Percentiles rank a stretch among this genome's conserved stretches.
Conservation (phyloP, 2,888 invertebrate species). For the Cryptosula pallasiana region DNA sequence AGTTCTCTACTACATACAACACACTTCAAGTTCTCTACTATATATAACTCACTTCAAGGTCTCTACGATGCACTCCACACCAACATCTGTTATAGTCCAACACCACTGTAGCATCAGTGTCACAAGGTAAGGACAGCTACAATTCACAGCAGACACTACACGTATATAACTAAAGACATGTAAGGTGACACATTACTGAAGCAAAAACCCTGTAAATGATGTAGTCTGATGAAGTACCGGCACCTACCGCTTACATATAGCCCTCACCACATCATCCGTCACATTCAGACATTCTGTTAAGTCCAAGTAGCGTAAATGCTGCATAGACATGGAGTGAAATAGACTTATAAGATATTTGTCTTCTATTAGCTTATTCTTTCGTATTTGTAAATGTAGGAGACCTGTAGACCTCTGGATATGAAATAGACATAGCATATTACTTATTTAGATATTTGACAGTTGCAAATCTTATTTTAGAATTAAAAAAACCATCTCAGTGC, state of each 20-base stretch:
- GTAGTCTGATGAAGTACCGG: too few species aligned
- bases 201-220: too few species aligned
- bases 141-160: too few species aligned
- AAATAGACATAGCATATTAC: too few species aligned
- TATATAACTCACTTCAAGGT: slow-evolving; percentile 34
- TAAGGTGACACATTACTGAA: too few species aligned
- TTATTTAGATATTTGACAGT: too few species aligned
- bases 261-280: slow-evolving; percentile 32
- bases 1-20: too few species aligned
- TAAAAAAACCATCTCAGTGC: too few species aligned
- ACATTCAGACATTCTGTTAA: slow-evolving; percentile 35
- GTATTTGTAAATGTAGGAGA: slow-evolving; percentile 30
- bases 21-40: too few species aligned
- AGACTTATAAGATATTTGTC: slow-evolving; percentile 30
- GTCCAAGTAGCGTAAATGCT: slow-evolving; percentile 32
- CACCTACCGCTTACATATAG: slow-evolving; percentile 34
- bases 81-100: slow-evolving; percentile 37
- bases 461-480: too few species aligned
- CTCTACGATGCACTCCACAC: slow-evolving; percentile 34
- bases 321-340: slow-evolving; percentile 30
- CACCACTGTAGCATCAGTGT: slow-evolving; percentile 37
- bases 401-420: background rate
- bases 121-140: slow-evolving; percentile 27
- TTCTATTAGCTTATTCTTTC: slow-evolving; percentile 34
- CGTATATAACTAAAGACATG: too few species aligned